phyloP scores from a whole-genome alignment of 2,797 vertebrate species.

The Menidia menidia region DNA sequence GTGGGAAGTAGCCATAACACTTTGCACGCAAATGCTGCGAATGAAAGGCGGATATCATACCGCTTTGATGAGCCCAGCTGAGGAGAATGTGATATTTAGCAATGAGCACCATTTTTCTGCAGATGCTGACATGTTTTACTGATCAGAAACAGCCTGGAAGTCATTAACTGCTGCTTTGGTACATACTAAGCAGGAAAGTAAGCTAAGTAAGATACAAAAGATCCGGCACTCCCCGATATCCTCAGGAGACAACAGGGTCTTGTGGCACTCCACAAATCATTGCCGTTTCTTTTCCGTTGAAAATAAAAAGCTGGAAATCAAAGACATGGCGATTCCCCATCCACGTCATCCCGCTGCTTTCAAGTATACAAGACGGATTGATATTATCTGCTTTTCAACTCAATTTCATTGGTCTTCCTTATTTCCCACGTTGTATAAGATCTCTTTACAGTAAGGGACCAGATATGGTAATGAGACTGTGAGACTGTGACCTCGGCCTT shows the following conservation, averaged over 20 bases:
- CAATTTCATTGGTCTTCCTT: not conserved
- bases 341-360: not conserved
- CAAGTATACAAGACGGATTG: too few relatives aligned
- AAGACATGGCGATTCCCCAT: not conserved
- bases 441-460: not conserved
- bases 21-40: slow-evolving; percentile 11
- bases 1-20: slow-evolving; percentile 5
- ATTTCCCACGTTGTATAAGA: not conserved
- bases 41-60: slow-evolving; percentile 16
- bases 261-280: not conserved
- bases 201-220: slow-evolving; percentile 13
- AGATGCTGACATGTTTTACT: slow-evolving; percentile 47
- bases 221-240: not conserved
- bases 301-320: not conserved
- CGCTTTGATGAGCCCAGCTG: slow-evolving; percentile 46
- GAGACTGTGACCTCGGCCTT: slow-evolving; percentile 11
- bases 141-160: slow-evolving; percentile 53
- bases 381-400: not conserved
- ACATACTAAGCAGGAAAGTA: slow-evolving; percentile 2
- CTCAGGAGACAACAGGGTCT: not conserved
- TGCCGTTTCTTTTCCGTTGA: not conserved
- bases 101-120: slow-evolving; percentile 37
- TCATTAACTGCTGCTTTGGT: slow-evolving; percentile 30
- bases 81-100: slow-evolving; percentile 54
- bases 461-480: not conserved